Conservation (phyloP, 2,888 invertebrate species). For the Griposia aprilina region DNA sequence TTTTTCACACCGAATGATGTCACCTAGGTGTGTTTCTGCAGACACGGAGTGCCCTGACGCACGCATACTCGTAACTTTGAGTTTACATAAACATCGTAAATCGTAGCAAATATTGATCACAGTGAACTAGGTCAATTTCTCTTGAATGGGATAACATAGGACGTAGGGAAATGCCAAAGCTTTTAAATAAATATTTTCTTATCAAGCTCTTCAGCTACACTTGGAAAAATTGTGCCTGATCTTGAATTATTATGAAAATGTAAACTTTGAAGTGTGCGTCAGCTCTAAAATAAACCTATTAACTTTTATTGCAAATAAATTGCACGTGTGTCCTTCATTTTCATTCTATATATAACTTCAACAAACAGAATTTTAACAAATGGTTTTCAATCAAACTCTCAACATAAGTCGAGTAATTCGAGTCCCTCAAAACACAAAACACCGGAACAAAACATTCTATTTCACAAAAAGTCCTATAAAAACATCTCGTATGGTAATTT, state of each 20-base stretch:
- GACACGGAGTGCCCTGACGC: slow-evolving; percentile 24
- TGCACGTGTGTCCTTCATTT: not conserved
- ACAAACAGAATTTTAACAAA: not conserved
- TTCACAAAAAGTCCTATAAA: slow-evolving; percentile 16
- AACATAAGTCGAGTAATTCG: not conserved
- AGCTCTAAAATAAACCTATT: not conserved
- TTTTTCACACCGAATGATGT: slow-evolving; percentile 30
- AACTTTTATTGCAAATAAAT: not conserved
- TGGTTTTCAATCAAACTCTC: not conserved
- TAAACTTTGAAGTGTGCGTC: not conserved
- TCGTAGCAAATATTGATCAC: slow-evolving; percentile 14
- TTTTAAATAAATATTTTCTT: not conserved
- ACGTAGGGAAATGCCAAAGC: not conserved
- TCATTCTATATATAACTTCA: not conserved
- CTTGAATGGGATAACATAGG: not conserved
- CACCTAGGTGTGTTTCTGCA: slow-evolving; percentile 43
- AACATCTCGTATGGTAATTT: slow-evolving; percentile 48
- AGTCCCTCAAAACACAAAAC: slow-evolving; percentile 1
- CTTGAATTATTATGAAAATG: not conserved
- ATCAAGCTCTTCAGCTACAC: no score
- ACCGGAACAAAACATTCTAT: not conserved
- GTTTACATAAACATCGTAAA: slow-evolving; percentile 45
- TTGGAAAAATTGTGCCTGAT: not conserved
- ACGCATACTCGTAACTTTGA: slow-evolving; percentile 43
- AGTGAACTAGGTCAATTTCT: slow-evolving; percentile 19